Evolutionary conservation across 2,113 vertebrate genomes (phyloP), one percentile per base, ranked within the genome.

Genomic region (Lathamus discolor): DNA sequence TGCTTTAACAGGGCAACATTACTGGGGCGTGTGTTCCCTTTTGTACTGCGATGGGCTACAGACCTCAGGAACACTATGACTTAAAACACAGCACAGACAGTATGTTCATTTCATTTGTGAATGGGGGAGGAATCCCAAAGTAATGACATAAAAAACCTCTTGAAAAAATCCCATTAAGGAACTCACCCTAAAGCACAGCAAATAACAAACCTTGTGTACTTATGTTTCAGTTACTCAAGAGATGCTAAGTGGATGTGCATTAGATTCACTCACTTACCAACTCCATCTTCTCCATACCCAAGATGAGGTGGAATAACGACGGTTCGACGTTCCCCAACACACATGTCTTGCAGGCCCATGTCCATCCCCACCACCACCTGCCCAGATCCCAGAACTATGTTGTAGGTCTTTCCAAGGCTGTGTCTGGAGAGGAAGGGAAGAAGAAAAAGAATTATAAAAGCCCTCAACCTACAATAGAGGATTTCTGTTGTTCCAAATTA

Each of bases 361-460:
- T 99, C 99, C 99, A 99, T 99, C 13, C 99, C 99, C 46, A 98
- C 37, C 46, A 99, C 99, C 9, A 99, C 98, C 90, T 99, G 99
- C 29, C 99, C 99, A 20, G 98, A 98, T 17, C 99, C 99, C 97
- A 99, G 96, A 20, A 99, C 99, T 10, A 99, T 98, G 96, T 99
- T 98, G 84, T 99, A 99, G 0, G 99, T 99, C 96, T 99, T 99
- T 77, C 98, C 99, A 96, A 99, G 99, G 76, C 96, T 99, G 96
- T 99, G 96, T 74, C 99, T 99, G 94, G 33, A 97, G 70, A 82
- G 10, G 18, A 29, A 43, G 17, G 6, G 6, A 6, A 84, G 0
- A 17, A 33, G 44, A 55, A 18, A 20, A 31, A 27, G 6, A 17
- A n/a, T 59, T 35, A 59, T 24, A 9, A 17, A 39, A 25, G 27